A percentile compares a stretch with the other conserved stretches of the same genome.
These are phyloP conservation scores for Meloidogyne floridensis DNA, from an alignment of 1,140 invertebrate genomes.

Conservation along the genomic window DNA sequence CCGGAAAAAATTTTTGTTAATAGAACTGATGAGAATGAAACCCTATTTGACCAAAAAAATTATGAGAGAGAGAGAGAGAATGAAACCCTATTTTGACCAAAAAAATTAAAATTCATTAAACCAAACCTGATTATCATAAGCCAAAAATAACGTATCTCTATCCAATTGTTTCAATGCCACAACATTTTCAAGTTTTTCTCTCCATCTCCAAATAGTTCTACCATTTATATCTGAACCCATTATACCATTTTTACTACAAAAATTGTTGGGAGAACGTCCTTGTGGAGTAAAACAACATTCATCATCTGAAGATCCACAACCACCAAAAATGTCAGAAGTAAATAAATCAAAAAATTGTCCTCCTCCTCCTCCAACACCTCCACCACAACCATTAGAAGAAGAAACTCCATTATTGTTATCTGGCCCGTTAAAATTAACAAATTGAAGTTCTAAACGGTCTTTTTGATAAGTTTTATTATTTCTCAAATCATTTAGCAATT, in stretches of 20 bases:
- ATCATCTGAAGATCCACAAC: constrained; percentile 13
- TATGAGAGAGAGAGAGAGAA: too few relatives aligned
- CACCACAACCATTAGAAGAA: neutral
- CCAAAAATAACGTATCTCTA: constrained; percentile 46
- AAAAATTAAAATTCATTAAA: neutral
- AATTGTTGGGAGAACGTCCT: neutral
- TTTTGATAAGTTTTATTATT: constrained; percentile 16
- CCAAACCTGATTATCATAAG: constrained; percentile 43
- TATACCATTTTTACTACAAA: too few relatives aligned
- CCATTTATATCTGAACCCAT: constrained; percentile 1
- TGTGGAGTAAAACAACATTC: neutral
- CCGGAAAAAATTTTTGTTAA: too few relatives aligned
- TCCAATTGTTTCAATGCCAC: constrained; percentile 45
- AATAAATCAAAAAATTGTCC: neutral
- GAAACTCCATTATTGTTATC: constrained; percentile 14
- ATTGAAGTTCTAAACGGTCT: constrained; percentile 35
- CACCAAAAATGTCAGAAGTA: constrained; percentile 12
- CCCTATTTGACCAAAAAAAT: too few relatives aligned
- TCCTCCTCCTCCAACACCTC: too few relatives aligned
- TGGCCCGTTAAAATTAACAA: constrained; percentile 49
- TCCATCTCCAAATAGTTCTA: constrained; percentile 27
- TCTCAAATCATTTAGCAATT: constrained; percentile 22
- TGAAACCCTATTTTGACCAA: too few relatives aligned
- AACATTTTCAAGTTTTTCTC: constrained; percentile 31
- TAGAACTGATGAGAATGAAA: too few relatives aligned